These are phyloP conservation scores for Mormoops blainvillei DNA, from an alignment of 2,113 vertebrate species.

Conservation along the genomic window DNA sequence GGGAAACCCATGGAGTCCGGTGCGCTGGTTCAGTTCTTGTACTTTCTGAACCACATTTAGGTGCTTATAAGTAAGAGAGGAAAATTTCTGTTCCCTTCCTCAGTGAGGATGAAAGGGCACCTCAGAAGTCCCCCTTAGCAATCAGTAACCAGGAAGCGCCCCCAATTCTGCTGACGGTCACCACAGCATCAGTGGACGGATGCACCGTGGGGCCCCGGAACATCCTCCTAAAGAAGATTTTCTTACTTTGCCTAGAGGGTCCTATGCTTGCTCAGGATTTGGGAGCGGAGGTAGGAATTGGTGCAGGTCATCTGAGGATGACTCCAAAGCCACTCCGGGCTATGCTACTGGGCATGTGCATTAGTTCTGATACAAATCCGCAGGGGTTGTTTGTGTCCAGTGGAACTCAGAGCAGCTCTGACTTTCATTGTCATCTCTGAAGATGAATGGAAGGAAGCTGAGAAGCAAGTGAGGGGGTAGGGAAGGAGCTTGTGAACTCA, in stretches of 20 bases:
- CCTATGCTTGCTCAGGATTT: not conserved
- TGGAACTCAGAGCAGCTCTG: not conserved
- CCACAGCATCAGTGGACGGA: not conserved
- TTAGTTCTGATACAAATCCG: not conserved
- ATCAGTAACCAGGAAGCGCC: rapidly evolving
- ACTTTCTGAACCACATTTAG: not conserved
- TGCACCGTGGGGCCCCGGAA: not conserved
- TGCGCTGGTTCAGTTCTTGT: not conserved
- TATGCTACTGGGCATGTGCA: rapidly evolving
- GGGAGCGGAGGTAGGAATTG: not conserved
- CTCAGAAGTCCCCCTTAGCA: not conserved
- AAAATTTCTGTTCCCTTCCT: not conserved
- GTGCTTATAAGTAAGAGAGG: not conserved
- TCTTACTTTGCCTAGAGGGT: not conserved
- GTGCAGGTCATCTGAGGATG: not conserved
- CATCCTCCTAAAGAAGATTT: not conserved
- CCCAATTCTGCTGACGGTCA: not conserved
- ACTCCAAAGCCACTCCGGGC: not conserved
- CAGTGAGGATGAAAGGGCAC: not conserved
- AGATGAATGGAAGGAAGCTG: not conserved
- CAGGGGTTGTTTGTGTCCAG: not conserved
- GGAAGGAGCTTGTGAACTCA: not conserved
- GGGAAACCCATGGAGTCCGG: not conserved
- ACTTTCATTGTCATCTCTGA: not conserved
- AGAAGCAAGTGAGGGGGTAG: not conserved